Base-by-base conservation (phyloP, 2,113 vertebrate genomes). In the Oophaga pumilio region DNA sequence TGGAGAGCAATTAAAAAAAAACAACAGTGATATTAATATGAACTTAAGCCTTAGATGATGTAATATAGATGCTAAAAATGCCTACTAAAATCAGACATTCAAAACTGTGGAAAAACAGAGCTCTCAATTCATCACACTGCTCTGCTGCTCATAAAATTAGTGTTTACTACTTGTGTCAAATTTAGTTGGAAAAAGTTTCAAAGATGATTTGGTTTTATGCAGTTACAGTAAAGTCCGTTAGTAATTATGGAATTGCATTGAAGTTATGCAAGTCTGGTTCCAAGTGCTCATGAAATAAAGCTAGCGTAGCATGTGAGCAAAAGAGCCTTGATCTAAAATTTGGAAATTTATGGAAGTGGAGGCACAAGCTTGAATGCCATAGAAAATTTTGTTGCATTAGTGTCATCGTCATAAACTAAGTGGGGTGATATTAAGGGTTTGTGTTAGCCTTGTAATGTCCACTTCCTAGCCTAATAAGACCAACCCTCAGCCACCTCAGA, bases 1-100 rank as follows among this genome's bases (percentile, higher is more conserved):
- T 66, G 9, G 60, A 66, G 60, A 80, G 77, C 59, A 64, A 80
- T 20, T 28, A 22, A 76, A 77, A 78, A 80, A 80, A 33, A n/a
- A 20, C n/a, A 76, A 43, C 28, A 26, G n/a, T 60, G 77, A 49
- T 82, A 66, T 24, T 50, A 82, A 82, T 43, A 82, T 68, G 43
- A 82, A 66, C 22, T 14, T 8, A 52, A 52, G 80, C 80, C 60
- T 82, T 11, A 22, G 5, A 68, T 68, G 80, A 68, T 66, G 62
- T 66, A n/a, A 64, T 13, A 82, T 3, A 81, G 20, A 66, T 68
- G 62, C 80, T 52, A 68, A 82, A 66, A 57, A 68, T 64, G 11
- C 43, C 9, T 64, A 17, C 77, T 59, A 10, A 79, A 57, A 79
- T 79, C 53, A 57, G 24, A 79, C 9, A 3, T 71, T 71, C 6